These are phyloP conservation scores for Endotricha flammealis DNA, from an alignment of 2,888 invertebrate species.

Conservation along the genomic window DNA sequence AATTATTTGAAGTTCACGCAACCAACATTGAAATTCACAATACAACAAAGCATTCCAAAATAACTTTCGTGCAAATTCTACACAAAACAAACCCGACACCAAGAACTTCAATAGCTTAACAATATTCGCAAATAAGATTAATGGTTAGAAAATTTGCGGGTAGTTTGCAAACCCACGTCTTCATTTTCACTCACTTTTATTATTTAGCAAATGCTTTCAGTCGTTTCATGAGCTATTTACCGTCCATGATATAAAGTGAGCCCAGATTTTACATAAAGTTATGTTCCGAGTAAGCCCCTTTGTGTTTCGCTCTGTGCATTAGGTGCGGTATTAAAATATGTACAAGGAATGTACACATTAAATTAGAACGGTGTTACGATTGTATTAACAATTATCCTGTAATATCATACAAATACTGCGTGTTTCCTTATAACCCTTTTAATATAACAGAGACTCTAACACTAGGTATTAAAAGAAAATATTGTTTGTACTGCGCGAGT, in stretches of 20 bases:
- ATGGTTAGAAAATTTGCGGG: not conserved
- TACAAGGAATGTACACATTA: too few species aligned
- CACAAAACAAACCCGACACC: not conserved
- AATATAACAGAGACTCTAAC: too few species aligned
- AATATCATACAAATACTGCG: too few species aligned
- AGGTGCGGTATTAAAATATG: not conserved
- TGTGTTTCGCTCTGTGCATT: not conserved
- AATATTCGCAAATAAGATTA: not conserved
- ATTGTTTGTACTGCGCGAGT: too few species aligned
- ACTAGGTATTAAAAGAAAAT: too few species aligned
- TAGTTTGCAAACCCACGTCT: not conserved
- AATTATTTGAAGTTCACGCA: too few species aligned
- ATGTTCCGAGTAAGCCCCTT: not conserved
- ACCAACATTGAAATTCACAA: too few species aligned
- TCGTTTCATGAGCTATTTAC: conserved; percentile 1
- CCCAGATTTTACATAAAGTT: conserved; percentile 1
- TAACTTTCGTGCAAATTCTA: not conserved
- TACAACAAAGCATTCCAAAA: too few species aligned
- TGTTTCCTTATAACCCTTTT: too few species aligned
- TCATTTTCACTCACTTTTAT: conserved; percentile 3
- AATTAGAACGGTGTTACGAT: too few species aligned
- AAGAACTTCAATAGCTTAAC: not conserved
- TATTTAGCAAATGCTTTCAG: conserved; percentile 1
- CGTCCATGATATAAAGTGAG: not conserved
- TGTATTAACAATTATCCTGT: too few species aligned